Evolutionary conservation across 2,797 vertebrate species (phyloP).

Genomic region (Cuniculus paca): DNA sequence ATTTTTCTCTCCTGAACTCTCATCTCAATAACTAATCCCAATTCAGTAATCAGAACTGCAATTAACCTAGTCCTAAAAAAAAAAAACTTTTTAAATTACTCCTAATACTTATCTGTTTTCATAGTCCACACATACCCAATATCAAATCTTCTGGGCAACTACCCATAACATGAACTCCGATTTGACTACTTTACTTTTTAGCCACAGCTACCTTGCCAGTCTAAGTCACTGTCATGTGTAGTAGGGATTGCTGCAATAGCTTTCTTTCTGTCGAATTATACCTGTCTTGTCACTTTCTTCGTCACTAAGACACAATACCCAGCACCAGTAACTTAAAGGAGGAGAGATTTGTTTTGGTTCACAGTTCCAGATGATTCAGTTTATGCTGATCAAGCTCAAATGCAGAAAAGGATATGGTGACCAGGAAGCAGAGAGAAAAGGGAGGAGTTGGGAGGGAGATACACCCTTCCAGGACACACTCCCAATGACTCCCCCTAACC

Average conservation of each 20-base stretch:
- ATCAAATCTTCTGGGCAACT: not conserved
- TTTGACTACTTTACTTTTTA: not conserved
- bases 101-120: not conserved
- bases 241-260: not conserved
- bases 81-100: not conserved
- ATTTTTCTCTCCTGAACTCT: constrained; percentile 9
- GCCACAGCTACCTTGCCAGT: not conserved
- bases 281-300: not conserved
- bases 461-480: not conserved
- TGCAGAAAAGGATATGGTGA: not conserved
- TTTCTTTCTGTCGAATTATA: not conserved
- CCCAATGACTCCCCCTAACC: not conserved
- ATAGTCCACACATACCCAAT: not conserved
- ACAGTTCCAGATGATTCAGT: not conserved
- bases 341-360: not conserved
- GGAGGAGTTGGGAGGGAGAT: not conserved
- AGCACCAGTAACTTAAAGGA: not conserved
- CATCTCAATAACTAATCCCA: not conserved
- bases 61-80: not conserved
- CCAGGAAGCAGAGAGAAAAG: not conserved
- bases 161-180: not conserved
- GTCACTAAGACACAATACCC: not conserved
- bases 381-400: not conserved
- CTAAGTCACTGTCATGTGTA: not conserved
- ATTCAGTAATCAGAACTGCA: not conserved